Percentiles rank a stretch among this genome's conserved stretches.
Evolutionary conservation across 2,113 vertebrate genomes (phyloP).

Genomic region (Saguinus imperator): DNA sequence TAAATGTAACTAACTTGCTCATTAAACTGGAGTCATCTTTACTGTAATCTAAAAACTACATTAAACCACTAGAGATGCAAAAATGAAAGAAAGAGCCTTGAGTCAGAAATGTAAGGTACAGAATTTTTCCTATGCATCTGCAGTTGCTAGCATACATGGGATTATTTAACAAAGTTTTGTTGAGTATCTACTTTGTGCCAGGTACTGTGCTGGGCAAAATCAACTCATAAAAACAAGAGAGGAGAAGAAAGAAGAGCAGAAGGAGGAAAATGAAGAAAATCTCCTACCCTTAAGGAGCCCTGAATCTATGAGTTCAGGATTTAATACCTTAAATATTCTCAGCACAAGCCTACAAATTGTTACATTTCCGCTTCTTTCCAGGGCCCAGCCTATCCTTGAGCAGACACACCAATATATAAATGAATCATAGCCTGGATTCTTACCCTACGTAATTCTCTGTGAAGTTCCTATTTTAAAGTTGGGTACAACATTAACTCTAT

Average conservation of each 20-base stretch:
- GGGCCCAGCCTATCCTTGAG: neutral
- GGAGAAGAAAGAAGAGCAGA: neutral
- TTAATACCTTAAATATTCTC: neutral
- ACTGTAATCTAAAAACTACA: neutral
- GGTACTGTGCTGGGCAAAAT: neutral
- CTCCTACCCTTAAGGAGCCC: neutral
- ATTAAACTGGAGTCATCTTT: neutral
- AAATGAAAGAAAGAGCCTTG: neutral
- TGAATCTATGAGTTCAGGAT: neutral
- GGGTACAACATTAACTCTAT: neutral
- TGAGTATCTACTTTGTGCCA: neutral
- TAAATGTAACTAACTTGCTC: neutral
- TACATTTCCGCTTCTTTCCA: neutral
- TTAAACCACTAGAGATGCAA: neutral
- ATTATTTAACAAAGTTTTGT: neutral
- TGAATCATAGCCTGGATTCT: neutral
- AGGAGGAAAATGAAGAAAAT: neutral
- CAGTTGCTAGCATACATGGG: neutral
- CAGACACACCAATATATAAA: neutral
- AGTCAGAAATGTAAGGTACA: neutral
- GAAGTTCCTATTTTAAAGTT: neutral
- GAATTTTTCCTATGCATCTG: neutral
- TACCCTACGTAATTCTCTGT: neutral
- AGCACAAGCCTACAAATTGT: neutral
- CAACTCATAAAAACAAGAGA: neutral